phyloP scores from a whole-genome alignment of 2,113 vertebrate genomes.

The Galemys pyrenaicus region DNA sequence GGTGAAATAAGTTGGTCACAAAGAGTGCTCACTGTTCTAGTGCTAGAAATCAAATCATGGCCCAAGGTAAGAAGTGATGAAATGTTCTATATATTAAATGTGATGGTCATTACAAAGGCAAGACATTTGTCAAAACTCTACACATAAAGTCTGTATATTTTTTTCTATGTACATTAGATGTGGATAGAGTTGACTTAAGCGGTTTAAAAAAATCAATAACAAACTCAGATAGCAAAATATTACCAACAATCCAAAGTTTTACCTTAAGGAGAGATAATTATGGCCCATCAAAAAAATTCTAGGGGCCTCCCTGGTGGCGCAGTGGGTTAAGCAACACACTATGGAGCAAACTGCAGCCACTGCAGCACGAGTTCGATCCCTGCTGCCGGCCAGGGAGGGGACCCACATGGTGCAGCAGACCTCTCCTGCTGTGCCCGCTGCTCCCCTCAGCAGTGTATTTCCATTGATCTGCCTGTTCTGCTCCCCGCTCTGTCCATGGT shows the following conservation, averaged over 20 bases:
- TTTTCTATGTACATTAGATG: not conserved
- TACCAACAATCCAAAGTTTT: conserved; percentile 11
- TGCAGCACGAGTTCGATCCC: no score
- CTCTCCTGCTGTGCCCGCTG: no score
- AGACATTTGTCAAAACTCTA: conserved; percentile 18
- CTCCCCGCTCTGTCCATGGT: no score
- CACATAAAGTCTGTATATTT: conserved; percentile 14
- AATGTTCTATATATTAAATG: not conserved
- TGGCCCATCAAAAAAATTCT: not conserved
- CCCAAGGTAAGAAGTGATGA: not conserved
- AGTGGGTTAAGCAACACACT: no score
- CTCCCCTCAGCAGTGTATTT: no score
- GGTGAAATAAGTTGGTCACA: no score
- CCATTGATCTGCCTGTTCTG: no score
- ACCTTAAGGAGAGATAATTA: not conserved
- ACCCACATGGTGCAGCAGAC: no score
- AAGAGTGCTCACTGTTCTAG: not conserved
- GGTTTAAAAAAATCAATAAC: no score
- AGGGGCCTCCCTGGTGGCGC: no score
- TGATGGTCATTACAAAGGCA: not conserved
- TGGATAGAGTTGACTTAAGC: not conserved
- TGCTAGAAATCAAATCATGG: not conserved
- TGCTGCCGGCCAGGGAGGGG: no score
- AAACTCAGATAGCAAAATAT: not conserved
- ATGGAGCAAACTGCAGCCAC: no score